Conservation (phyloP, 2,113 vertebrate genomes). For the Climacteris rufus region DNA sequence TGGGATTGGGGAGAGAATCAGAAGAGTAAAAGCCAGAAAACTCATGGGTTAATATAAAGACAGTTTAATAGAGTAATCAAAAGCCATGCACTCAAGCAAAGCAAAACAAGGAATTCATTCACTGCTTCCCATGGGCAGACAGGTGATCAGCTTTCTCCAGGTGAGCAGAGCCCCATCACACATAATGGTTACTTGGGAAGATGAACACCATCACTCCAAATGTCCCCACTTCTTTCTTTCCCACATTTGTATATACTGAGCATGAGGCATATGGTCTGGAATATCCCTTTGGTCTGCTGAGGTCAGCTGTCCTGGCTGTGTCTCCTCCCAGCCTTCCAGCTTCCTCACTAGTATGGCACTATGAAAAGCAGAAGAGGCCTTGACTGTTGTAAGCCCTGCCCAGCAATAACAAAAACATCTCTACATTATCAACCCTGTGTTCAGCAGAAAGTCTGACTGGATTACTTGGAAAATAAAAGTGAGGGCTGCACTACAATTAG, state of each 20-base stretch:
- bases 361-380: not conserved
- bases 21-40: not conserved
- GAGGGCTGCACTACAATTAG: not conserved
- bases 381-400: not conserved
- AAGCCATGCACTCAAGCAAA: not conserved
- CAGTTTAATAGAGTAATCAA: not conserved
- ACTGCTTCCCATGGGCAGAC: not conserved
- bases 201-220: not conserved
- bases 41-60: not conserved
- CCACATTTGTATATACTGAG: not conserved
- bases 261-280: not conserved
- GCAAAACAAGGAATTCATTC: not conserved
- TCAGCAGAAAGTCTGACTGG: not conserved
- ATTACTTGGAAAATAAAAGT: not conserved
- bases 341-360: too few relatives aligned
- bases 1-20: not conserved
- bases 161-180: rapidly evolving
- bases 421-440: not conserved
- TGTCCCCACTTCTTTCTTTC: not conserved
- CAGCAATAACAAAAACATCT: not conserved
- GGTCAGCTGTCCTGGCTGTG: not conserved
- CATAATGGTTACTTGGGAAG: not conserved
- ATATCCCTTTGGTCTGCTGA: not conserved
- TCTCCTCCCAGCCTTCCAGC: not conserved
- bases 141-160: not conserved